Base-by-base conservation (phyloP, 2,797 vertebrate genomes). In the Adrianichthys oophorus region DNA sequence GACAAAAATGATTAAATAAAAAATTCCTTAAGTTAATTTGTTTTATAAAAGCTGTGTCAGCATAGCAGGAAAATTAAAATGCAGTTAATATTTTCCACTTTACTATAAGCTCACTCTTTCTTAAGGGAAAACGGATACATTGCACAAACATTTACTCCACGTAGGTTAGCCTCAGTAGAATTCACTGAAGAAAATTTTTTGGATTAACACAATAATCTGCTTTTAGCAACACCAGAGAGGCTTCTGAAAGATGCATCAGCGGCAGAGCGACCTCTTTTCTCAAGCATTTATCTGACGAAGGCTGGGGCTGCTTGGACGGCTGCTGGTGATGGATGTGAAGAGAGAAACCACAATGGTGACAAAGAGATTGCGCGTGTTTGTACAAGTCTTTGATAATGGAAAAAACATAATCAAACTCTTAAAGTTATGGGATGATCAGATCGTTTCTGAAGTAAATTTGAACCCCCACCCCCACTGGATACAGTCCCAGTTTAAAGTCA, bases 211-310 rank as follows among this genome's bases (percentile, higher is more conserved):
- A 52, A 43, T 19, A 18, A 15, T 60, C 48, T 48, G 37, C 32
- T 41, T 47, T 13, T 7, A 37, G 52, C 66, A 43, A 45, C 44
- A 6, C 54, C 46, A 53, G 43, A 51, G 40, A 2, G 13, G 12
- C 45, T 59, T 60, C 74, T 78, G 56, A 78, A 79, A 80, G 72
- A 73, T 60, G 43, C 65, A 73, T 64, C 62, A 69, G 56, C 65
- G 52, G 68, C 59, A 68, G 59, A 65, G 18, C 15, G 62, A 68
- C 40, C 37, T 26, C 21, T 53, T 72, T 58, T 52, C 66, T 62
- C 54, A 48, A 52, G 52, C 1, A 14, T 18, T 52, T 21, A 29
- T 45, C 56, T 59, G 24, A 66, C 45, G 1, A 43, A 46, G 63
- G 41, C n/a, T 8, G 47, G 41, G 1, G 70, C 52, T 21, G 62